Percentiles rank a stretch among this genome's conserved stretches.
Conservation (phyloP, 2,113 vertebrate species). For the Carettochelys insculpta region DNA sequence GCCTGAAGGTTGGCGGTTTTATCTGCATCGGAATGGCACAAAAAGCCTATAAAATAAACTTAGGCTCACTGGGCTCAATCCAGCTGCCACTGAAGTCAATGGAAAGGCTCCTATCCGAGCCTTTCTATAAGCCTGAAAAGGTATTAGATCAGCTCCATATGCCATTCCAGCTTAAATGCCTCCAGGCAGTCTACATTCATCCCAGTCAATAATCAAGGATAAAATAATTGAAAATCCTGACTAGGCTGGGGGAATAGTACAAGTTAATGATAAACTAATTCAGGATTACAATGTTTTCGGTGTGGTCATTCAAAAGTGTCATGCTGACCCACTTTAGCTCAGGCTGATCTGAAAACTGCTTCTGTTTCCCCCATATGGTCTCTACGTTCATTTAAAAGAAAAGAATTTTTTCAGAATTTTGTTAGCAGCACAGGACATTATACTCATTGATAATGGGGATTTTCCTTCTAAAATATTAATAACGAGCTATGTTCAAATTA, state of each 20-base stretch:
- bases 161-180: not conserved
- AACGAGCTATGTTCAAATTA: not conserved
- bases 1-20: not conserved
- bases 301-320: not conserved
- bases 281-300: not conserved
- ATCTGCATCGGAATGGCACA: not conserved
- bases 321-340: not conserved
- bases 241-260: not conserved
- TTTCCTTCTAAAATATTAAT: not conserved
- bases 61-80: not conserved
- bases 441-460: not conserved
- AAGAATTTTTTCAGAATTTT: not conserved
- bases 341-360: not conserved
- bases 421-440: not conserved
- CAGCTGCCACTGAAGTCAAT: not conserved
- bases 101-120: not conserved
- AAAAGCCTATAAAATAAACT: not conserved
- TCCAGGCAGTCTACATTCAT: not conserved
- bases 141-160: not conserved
- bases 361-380: not conserved
- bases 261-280: not conserved
- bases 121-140: not conserved
- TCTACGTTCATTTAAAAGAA: not conserved
- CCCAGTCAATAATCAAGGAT: not conserved
- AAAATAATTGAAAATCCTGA: not conserved